Base-by-base conservation (phyloP, 1,140 invertebrate species). In the Ceratina australensis region DNA sequence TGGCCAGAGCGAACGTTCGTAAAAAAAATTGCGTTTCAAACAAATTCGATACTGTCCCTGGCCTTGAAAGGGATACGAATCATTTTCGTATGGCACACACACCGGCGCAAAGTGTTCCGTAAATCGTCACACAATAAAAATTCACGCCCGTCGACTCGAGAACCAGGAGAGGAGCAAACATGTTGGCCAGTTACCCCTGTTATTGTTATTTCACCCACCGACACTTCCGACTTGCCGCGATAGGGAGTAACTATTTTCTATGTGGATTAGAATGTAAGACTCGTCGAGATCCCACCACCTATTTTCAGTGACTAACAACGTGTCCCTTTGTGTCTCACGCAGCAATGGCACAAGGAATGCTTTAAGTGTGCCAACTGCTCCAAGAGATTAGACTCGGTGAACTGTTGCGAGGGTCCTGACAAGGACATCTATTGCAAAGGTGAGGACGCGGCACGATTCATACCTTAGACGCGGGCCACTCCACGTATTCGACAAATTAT, bases 341-440 rank as follows among this genome's bases (percentile, higher is more conserved):
- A 92, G 91, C 90, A 86, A 88, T 98, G 97, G 96, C 97, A 98
- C 94, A 98, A 94, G 93, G 96, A 97, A 93, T 98, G 97, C 94
- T 98, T 98, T 95, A 98, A 98, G 93, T 98, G 98, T 94, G 96
- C 94, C 88, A 95, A 95, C 86, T 99, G 99, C 94, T 94, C 94
- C 89, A 99, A 99, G 94, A 94, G 97, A 92, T 95, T 99, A 92
- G 98, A 99, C 93, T 99, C 98, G 77, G 96, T 97, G 84, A 98
- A 97, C 92, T 97, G 97, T 93, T 98, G 97, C 91, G 98, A 99
- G 93, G 97, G 96, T 88, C 96, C 98, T 86, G 98, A 99, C 90
- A 97, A 97, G 92, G 96, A 99, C 91, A 97, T 99, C 93, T 99
- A 98, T 93, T 99, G 99, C 94, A 98, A 97, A 97, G 96, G 97